Base-by-base conservation (phyloP, 2,888 invertebrate genomes). In the Mythimna ferrago region DNA sequence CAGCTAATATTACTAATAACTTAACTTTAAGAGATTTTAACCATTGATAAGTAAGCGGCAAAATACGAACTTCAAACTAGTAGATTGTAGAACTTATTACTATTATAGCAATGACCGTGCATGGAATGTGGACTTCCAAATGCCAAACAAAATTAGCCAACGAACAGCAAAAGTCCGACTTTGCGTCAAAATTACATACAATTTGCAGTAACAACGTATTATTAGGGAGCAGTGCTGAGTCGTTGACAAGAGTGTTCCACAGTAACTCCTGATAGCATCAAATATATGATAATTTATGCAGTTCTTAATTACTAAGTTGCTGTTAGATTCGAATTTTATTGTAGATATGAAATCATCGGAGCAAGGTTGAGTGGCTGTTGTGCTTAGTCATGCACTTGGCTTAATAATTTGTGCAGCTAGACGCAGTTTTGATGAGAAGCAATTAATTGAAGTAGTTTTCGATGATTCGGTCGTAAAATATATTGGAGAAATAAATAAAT, bases 221-320 rank as follows among this genome's bases (percentile, higher is more conserved):
- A 86, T 84, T 82, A 84, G 70, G 61, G 67, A 67, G 68, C 57
- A 78, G 80, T 79, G 84, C 79, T 87, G 87, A 89, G 85, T 72
- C 71, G 88, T 86, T 89, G 89, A 89, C 85, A 88, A 88, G 26
- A 26, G 81, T 81, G 86, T 77, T 84, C 63, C 61, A 86, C 88
- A 86, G 86, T 84, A 82, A 76, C 77, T 58, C 73, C 69, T 78
- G 90, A 90, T 90, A 87, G 75, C 78, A 90, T 90, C 90, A 76
- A 83, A 89, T 88, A 48, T 79, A 90, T 89, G 89, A 82, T 84
- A 90, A 89, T 90, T 80, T 90, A 90, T 90, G 86, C 88, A 88
- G 87, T 87, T 81, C 79, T 88, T 90, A 90, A 90, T 90, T 88
- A 87, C 86, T 86, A 79, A 87, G 83, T 79, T 76, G 81, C 70